Evolutionary conservation across 53 echinoderm and acorn worm genomes (phyloP).

Genomic region (Echinometra lucunter): DNA sequence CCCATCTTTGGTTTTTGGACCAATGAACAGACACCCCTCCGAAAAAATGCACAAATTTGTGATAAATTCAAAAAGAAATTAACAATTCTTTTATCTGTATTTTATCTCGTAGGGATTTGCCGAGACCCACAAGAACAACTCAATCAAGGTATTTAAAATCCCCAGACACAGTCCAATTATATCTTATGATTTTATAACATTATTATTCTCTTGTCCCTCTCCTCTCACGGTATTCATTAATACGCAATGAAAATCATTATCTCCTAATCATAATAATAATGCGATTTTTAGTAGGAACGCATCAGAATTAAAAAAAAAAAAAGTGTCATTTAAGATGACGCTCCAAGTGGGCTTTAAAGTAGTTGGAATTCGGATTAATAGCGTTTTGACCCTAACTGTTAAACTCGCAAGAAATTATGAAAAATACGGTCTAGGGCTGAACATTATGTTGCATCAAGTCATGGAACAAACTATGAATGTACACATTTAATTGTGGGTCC

Average conservation of each 20-base stretch:
- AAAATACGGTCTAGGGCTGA: no score
- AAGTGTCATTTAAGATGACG: no score
- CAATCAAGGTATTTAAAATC: constrained; percentile 60
- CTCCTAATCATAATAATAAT: not conserved
- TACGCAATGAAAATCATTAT: not conserved
- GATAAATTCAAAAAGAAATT: not conserved
- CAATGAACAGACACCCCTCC: not conserved
- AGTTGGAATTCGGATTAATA: no score
- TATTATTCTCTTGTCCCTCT: not conserved
- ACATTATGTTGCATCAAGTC: no score
- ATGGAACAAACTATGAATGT: no score
- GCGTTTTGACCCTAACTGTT: no score
- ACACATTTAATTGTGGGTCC: no score
- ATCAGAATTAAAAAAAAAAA: no score
- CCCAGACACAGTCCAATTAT: not conserved
- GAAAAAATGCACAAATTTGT: not conserved
- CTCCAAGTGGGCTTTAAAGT: no score
- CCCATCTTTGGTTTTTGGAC: not conserved
- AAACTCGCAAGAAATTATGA: no score
- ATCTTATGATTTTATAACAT: not conserved
- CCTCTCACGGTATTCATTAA: not conserved
- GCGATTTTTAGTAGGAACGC: not conserved
- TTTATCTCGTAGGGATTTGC: constrained; percentile 50
- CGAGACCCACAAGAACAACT: constrained; percentile 50
- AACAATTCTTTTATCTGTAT: constrained; percentile 54